A percentile compares a stretch with the other conserved stretches of the same genome.
Conservation (phyloP, 2,797 vertebrate genomes). For the Clangula hyemalis region DNA sequence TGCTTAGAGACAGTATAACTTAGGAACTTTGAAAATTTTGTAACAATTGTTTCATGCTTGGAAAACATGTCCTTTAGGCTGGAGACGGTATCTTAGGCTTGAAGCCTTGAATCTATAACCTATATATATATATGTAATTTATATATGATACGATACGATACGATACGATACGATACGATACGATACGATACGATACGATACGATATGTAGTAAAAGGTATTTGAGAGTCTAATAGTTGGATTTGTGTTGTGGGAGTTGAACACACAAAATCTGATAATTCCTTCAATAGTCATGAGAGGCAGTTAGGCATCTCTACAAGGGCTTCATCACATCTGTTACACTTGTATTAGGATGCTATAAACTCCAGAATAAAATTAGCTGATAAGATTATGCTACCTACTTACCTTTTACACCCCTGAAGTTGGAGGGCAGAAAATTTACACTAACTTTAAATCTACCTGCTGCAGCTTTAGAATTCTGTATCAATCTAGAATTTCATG, state of each 20-base stretch:
- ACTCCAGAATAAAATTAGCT: not conserved
- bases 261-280: not conserved
- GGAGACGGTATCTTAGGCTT: not conserved
- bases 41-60: not conserved
- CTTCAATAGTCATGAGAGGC: not conserved
- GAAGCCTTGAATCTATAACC: not conserved
- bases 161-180: not conserved
- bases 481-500: not conserved
- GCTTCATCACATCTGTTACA: not conserved
- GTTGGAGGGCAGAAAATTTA: not conserved
- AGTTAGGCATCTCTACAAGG: not conserved
- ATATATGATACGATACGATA: not conserved
- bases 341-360: not conserved
- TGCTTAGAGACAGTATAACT: not conserved
- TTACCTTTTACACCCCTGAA: not conserved
- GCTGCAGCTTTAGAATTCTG: not conserved
- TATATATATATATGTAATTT: not conserved
- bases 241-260: not conserved
- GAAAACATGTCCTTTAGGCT: not conserved
- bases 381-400: not conserved
- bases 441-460: not conserved
- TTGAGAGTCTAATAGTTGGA: not conserved
- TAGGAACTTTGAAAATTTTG: slow-evolving; percentile 14
- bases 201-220: not conserved
- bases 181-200: not conserved